phyloP scores from a whole-genome alignment of 2,113 vertebrate genomes.

The Otolemur garnettii region DNA sequence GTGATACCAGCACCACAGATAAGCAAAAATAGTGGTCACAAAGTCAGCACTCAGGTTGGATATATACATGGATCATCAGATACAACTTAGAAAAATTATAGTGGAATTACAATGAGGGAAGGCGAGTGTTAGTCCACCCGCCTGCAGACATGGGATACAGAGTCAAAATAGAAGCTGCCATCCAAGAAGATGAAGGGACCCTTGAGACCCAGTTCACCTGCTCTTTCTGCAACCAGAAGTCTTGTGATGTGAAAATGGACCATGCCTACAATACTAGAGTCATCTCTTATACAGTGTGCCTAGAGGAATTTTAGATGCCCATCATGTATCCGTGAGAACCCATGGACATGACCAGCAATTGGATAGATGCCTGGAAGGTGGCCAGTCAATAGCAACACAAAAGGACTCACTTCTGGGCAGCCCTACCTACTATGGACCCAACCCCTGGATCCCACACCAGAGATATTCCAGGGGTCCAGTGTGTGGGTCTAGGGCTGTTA shows the following conservation, averaged over 20 bases:
- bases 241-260: conserved; percentile 97
- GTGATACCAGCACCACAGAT: too few species aligned
- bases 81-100: conserved; percentile 36
- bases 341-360: conserved; percentile 95
- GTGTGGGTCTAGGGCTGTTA: conserved; percentile 57
- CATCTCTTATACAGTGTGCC: conserved; percentile 95
- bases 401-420: conserved; percentile 40
- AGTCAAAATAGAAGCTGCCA: conserved; percentile 95
- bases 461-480: conserved; percentile 72
- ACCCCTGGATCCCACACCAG: conserved; percentile 1
- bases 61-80: not conserved
- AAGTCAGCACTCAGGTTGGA: too few species aligned
- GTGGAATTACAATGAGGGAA: not conserved
- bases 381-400: conserved; percentile 93
- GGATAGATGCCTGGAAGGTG: conserved; percentile 97
- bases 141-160: conserved; percentile 91
- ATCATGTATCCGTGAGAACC: conserved; percentile 97
- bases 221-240: conserved; percentile 96
- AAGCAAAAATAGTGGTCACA: too few species aligned
- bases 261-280: conserved; percentile 95
- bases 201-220: conserved; percentile 96
- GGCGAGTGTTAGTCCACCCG: not conserved
- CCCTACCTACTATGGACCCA: not conserved
- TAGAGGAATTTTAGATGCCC: conserved; percentile 97
- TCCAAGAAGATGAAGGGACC: conserved; percentile 96